Evolutionary conservation across 2,888 invertebrate genomes (phyloP).

Genomic region (Euplexia lucipara): DNA sequence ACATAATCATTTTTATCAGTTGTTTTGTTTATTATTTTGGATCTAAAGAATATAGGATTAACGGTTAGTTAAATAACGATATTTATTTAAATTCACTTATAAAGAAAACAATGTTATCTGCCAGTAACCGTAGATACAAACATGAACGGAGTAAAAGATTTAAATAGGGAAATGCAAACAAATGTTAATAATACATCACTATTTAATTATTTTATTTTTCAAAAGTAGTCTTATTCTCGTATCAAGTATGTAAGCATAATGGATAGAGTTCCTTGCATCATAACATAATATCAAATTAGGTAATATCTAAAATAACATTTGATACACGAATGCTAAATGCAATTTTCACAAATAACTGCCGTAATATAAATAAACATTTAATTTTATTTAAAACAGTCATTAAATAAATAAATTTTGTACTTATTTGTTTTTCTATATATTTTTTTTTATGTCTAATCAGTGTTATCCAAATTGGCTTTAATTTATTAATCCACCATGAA

Average conservation of each 20-base stretch:
- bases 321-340: constrained; percentile 13
- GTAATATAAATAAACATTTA: no score
- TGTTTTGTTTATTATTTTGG: not conserved
- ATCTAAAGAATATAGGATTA: no score
- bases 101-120: no score
- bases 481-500: constrained; percentile 8
- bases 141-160: no score
- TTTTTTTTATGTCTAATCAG: not conserved
- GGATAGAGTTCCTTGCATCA: constrained; percentile 44
- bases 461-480: constrained; percentile 36
- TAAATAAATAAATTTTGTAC: constrained; percentile 26
- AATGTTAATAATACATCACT: not conserved
- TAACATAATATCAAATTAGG: constrained; percentile 10
- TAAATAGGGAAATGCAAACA: no score
- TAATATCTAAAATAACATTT: not conserved
- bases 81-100: no score
- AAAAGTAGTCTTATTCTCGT: not conserved
- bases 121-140: no score
- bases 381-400: no score
- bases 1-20: not conserved
- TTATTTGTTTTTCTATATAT: constrained; percentile 28
- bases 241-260: constrained; percentile 23
- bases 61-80: no score
- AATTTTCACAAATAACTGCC: constrained; percentile 7
- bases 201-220: constrained; percentile 1